Evolutionary conservation across 2,888 invertebrate species (phyloP).

Genomic region (Catocala fraxini): DNA sequence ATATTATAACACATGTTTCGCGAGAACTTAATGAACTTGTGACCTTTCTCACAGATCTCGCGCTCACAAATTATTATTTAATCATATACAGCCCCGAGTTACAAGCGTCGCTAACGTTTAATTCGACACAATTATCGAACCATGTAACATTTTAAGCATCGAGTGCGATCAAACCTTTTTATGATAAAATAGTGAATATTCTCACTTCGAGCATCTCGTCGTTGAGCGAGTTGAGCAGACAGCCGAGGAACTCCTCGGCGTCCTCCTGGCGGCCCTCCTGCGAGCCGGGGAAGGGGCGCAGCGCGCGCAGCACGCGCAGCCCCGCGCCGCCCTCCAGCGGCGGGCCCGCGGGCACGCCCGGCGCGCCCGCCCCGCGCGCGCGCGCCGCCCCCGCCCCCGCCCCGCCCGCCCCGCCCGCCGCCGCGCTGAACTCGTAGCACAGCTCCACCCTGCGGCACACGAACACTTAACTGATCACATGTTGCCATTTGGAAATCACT

Average conservation of each 20-base stretch:
- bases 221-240: slow-evolving; percentile 96
- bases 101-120: too few relatives aligned
- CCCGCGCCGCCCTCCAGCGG: slow-evolving; percentile 97
- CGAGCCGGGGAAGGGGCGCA: slow-evolving; percentile 88
- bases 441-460: slow-evolving; percentile 89
- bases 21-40: too few relatives aligned
- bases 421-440: slow-evolving; percentile 92
- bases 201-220: slow-evolving; percentile 98
- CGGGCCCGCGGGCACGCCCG: slow-evolving; percentile 89
- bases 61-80: too few relatives aligned
- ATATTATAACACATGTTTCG: too few relatives aligned
- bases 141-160: too few relatives aligned
- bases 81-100: too few relatives aligned
- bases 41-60: too few relatives aligned
- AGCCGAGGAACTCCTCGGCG: slow-evolving; percentile 98
- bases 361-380: slow-evolving; percentile 54
- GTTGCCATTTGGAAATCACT: too few relatives aligned
- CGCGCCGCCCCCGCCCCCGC: slow-evolving; percentile 80
- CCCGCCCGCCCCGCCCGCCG: slow-evolving; percentile 82
- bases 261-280: slow-evolving; percentile 98
- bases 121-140: too few relatives aligned
- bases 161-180: too few relatives aligned
- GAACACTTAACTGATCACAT: too few relatives aligned
- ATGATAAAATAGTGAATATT: background rate
- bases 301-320: slow-evolving; percentile 93